Evolutionary conservation across 2,797 vertebrate genomes (phyloP).

Genomic region (Pseudomugil gertrudae): DNA sequence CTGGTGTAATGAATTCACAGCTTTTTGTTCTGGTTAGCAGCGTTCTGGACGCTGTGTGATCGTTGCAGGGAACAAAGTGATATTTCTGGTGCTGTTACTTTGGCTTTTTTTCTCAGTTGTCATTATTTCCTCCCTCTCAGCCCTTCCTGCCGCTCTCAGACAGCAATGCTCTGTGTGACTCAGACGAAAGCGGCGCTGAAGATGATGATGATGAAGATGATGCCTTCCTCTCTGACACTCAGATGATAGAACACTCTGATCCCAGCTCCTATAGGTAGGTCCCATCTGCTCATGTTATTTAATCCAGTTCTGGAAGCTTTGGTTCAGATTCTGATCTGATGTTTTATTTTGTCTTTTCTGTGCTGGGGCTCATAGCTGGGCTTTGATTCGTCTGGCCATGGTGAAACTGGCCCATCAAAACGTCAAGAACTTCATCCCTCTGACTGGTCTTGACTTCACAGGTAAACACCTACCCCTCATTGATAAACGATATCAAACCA

Average conservation of each 20-base stretch:
- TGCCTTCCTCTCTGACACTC: conserved; percentile 93
- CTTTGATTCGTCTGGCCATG: conserved; percentile 93
- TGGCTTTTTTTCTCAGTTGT: background rate
- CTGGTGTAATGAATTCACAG: too few relatives aligned
- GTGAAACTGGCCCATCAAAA: conserved; percentile 94
- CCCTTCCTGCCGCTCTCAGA: conserved; percentile 96
- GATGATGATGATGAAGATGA: conserved; percentile 92
- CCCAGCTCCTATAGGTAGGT: conserved; percentile 93
- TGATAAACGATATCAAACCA: background rate
- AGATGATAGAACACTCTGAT: conserved; percentile 95
- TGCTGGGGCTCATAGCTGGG: conserved; percentile 84
- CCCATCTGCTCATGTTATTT: background rate
- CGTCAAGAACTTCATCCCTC: conserved; percentile 93
- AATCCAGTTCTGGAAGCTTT: background rate
- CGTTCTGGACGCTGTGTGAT: too few relatives aligned
- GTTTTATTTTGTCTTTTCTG: conserved; percentile 18
- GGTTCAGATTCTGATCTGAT: conserved; percentile 3
- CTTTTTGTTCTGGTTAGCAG: too few relatives aligned
- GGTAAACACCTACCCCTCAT: conserved; percentile 76
- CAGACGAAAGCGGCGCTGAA: conserved; percentile 94
- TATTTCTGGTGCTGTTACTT: background rate
- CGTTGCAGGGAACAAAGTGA: too few relatives aligned
- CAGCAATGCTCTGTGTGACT: conserved; percentile 93
- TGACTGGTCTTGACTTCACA: conserved; percentile 92
- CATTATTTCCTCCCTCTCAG: conserved; percentile 69